Evolutionary conservation across 53 echinoderm and acorn worm species (phyloP).

Genomic region (Henricia sp.): DNA sequence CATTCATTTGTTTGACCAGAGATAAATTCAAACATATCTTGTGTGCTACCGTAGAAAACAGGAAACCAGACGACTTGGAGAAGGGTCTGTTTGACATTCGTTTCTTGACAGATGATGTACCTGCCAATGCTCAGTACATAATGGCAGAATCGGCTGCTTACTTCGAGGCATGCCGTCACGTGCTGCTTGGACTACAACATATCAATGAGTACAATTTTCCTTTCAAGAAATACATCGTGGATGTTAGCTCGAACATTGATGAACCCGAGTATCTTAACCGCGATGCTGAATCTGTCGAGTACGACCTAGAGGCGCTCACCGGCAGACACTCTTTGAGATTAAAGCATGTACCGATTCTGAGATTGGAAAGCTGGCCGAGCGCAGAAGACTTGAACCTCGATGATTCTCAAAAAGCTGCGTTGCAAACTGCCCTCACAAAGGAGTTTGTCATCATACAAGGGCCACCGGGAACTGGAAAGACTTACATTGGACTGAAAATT

Average conservation of each 20-base stretch:
- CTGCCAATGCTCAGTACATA: slow-evolving; percentile 19
- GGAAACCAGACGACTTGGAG: slow-evolving; percentile 52
- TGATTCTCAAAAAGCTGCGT: slow-evolving; percentile 79
- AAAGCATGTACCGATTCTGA: slow-evolving; percentile 5
- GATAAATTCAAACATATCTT: slow-evolving; percentile 72
- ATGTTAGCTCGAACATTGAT: slow-evolving; percentile 24
- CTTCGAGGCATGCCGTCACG: slow-evolving; percentile 90
- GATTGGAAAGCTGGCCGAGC: slow-evolving; percentile 66
- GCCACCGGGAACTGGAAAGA: slow-evolving; percentile 97
- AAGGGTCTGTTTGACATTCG: slow-evolving; percentile 52
- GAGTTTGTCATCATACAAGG: slow-evolving; percentile 94
- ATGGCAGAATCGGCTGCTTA: slow-evolving; percentile 90
- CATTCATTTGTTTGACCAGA: slow-evolving; percentile 72
- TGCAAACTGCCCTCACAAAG: slow-evolving; percentile 77
- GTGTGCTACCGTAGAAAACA: slow-evolving; percentile 73
- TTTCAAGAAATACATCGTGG: slow-evolving; percentile 74
- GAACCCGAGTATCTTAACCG: slow-evolving; percentile 69
- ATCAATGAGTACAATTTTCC: slow-evolving; percentile 72
- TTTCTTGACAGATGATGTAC: background rate
- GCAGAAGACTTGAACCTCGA: slow-evolving; percentile 70
- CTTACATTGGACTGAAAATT: slow-evolving; percentile 94
- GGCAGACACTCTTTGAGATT: background rate
- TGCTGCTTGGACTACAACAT: slow-evolving; percentile 72
- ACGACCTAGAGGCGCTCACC: slow-evolving; percentile 64
- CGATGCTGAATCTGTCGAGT: slow-evolving; percentile 17